phyloP scores from a whole-genome alignment of 2,888 invertebrate species.

The Tanypteryx hageni region DNA sequence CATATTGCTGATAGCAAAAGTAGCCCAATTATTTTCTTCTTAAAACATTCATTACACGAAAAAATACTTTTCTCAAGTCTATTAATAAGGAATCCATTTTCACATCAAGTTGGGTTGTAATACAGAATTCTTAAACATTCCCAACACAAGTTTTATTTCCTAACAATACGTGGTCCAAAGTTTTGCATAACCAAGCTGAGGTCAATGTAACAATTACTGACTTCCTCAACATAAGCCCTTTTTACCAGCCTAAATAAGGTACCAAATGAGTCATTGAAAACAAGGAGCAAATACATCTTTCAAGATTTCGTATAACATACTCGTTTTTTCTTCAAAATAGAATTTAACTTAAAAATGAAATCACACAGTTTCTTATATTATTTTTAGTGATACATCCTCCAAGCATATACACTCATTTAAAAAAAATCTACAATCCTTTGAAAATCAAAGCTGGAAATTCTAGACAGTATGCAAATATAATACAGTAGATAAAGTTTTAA shows the following conservation, averaged over 20 bases:
- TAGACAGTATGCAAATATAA: slow-evolving; percentile 41
- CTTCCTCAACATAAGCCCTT: slow-evolving; percentile 21
- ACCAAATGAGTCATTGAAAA: background rate
- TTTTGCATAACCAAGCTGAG: slow-evolving; percentile 53
- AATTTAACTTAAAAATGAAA: slow-evolving; percentile 37
- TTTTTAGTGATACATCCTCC: slow-evolving; percentile 46
- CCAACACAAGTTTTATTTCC: slow-evolving; percentile 49
- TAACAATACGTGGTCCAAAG: slow-evolving; percentile 61
- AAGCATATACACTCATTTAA: slow-evolving; percentile 46
- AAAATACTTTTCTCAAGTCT: background rate
- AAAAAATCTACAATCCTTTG: slow-evolving; percentile 43
- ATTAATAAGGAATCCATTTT: background rate
- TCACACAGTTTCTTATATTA: slow-evolving; percentile 23
- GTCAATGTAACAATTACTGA: slow-evolving; percentile 30
- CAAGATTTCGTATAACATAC: background rate
- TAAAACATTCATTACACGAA: too few relatives aligned
- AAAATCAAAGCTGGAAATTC: slow-evolving; percentile 46
- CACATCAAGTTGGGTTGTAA: background rate
- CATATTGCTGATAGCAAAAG: background rate
- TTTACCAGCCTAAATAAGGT: slow-evolving; percentile 37
- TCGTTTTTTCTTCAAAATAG: background rate
- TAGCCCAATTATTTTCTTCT: background rate
- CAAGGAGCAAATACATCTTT: slow-evolving; percentile 16
- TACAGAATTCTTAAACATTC: slow-evolving; percentile 18
- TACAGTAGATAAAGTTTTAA: slow-evolving; percentile 47